Conservation (phyloP, 2,113 vertebrate genomes). For the Dromas ardeola region DNA sequence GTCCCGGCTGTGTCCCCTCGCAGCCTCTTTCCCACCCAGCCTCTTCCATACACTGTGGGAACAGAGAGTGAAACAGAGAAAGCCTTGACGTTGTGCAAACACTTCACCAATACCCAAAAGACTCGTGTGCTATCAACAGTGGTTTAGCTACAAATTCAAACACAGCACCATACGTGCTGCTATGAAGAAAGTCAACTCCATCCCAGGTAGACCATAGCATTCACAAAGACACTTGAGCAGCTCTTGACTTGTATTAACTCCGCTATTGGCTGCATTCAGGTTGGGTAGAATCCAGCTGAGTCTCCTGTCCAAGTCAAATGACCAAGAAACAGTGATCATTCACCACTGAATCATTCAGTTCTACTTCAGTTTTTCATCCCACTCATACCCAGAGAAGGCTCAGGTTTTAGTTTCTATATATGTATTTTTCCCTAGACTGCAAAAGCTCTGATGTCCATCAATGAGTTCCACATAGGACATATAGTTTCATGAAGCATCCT, state of each 20-base stretch:
- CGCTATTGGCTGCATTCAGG: not conserved
- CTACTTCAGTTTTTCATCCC: conserved; percentile 23
- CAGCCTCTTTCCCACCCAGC: not conserved
- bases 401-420: not conserved
- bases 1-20: not conserved
- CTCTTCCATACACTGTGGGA: not conserved
- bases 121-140: not conserved
- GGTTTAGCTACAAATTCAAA: not conserved
- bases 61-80: not conserved
- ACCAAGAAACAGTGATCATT: not conserved
- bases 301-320: not conserved
- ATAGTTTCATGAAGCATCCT: not conserved
- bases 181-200: not conserved
- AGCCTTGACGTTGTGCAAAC: not conserved
- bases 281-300: not conserved
- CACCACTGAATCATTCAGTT: not conserved
- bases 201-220: not conserved
- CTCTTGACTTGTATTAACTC: not conserved
- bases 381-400: not conserved
- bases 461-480: not conserved
- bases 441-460: not conserved
- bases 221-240: not conserved
- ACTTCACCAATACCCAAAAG: not conserved
- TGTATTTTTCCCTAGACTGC: not conserved
- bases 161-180: not conserved